Percentiles rank a stretch among this genome's conserved stretches.
phyloP scores from a whole-genome alignment of 2,113 vertebrate genomes.

The Gorsachius goisagi region DNA sequence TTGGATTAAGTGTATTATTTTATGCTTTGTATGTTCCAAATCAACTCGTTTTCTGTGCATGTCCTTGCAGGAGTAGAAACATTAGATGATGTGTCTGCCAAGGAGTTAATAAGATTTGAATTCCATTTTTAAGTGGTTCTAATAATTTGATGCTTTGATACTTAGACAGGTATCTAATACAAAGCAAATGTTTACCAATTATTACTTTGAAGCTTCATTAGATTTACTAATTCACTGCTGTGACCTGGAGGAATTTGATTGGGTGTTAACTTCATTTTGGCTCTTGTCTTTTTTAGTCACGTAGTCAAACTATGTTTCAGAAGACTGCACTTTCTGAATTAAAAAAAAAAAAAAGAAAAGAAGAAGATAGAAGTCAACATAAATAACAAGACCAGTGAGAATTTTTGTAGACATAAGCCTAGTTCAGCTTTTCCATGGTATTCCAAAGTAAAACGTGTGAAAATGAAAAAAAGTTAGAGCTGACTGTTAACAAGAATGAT shows the following conservation, averaged over 20 bases:
- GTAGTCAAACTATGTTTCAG: background rate
- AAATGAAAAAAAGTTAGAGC: background rate
- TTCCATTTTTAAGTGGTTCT: slow-evolving; percentile 4
- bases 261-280: slow-evolving; percentile 10
- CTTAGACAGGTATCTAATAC: slow-evolving; percentile 2
- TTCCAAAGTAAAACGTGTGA: background rate
- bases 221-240: background rate
- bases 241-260: slow-evolving; percentile 1
- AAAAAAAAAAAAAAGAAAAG: background rate
- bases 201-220: slow-evolving; percentile 49
- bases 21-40: background rate
- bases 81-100: background rate
- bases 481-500: background rate
- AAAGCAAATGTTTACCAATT: slow-evolving; percentile 42
- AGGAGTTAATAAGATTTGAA: slow-evolving; percentile 28
- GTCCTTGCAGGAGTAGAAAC: background rate
- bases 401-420: background rate
- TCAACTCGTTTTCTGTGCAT: background rate
- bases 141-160: slow-evolving; percentile 13
- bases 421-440: background rate
- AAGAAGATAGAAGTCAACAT: background rate
- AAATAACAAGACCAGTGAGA: background rate
- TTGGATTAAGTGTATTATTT: background rate
- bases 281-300: background rate
- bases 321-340: background rate